These are phyloP conservation scores for Myodes glareolus DNA, from an alignment of 2,113 vertebrate genomes.

Conservation along the genomic window DNA sequence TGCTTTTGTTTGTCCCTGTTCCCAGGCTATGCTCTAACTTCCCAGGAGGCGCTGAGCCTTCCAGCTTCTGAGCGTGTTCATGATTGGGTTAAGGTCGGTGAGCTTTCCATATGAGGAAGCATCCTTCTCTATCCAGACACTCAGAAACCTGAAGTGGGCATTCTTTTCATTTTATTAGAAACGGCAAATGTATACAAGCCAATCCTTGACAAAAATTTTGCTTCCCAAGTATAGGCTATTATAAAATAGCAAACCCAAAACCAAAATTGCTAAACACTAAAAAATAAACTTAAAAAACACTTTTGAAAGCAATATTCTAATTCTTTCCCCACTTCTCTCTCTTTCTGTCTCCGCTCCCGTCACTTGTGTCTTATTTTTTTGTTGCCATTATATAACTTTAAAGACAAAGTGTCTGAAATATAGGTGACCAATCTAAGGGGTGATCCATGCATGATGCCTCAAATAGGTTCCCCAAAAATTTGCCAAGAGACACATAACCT, in stretches of 20 bases:
- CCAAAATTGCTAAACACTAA: background rate
- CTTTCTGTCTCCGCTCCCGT: too few species aligned
- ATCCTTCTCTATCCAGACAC: background rate
- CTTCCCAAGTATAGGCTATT: background rate
- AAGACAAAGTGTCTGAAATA: slow-evolving; percentile 60
- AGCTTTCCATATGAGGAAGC: background rate
- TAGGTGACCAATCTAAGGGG: slow-evolving; percentile 19
- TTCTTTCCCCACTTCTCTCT: background rate
- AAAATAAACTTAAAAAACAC: background rate
- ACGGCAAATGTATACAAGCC: background rate
- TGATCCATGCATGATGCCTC: slow-evolving; percentile 64
- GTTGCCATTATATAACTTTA: background rate
- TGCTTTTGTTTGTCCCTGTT: background rate
- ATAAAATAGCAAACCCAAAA: background rate
- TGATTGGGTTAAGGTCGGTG: background rate
- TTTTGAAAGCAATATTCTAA: background rate
- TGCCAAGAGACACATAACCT: slow-evolving; percentile 62
- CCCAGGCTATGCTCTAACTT: background rate
- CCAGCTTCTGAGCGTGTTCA: slow-evolving; percentile 3
- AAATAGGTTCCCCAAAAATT: slow-evolving; percentile 59
- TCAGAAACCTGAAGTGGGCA: background rate
- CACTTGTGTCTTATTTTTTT: background rate
- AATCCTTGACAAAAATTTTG: background rate
- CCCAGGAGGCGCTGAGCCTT: background rate
- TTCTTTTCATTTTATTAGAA: background rate